These are phyloP conservation scores for Lanius collurio DNA, from an alignment of 2,113 vertebrate species.

Conservation along the genomic window DNA sequence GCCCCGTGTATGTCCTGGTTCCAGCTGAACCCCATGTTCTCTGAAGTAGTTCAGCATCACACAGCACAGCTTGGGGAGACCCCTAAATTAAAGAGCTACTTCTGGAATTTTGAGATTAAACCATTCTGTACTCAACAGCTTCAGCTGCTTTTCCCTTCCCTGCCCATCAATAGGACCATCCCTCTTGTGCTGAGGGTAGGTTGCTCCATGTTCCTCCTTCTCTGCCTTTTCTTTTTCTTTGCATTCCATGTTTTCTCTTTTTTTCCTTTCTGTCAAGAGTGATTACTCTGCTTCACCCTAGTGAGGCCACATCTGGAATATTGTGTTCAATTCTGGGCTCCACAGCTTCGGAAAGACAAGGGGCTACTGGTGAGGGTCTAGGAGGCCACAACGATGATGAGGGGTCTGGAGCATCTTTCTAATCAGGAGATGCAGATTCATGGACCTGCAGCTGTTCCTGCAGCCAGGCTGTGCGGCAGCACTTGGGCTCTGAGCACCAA, in stretches of 20 bases:
- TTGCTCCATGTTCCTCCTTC: background rate
- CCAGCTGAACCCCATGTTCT: background rate
- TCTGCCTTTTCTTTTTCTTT: background rate
- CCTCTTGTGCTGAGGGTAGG: background rate
- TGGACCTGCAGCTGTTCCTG: background rate
- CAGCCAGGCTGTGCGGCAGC: background rate
- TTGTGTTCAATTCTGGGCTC: background rate
- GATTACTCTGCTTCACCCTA: background rate
- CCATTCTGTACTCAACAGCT: background rate
- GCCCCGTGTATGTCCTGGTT: rapidly evolving
- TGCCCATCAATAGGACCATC: background rate
- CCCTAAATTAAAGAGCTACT: background rate
- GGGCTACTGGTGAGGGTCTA: background rate
- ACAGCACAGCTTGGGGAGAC: rapidly evolving
- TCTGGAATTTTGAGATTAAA: background rate
- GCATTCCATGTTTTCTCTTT: background rate
- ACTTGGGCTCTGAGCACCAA: rapidly evolving
- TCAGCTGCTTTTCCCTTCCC: background rate
- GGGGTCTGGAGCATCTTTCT: background rate
- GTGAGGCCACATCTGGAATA: background rate
- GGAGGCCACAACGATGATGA: background rate
- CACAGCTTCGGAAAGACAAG: background rate
- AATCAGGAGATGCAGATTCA: rapidly evolving
- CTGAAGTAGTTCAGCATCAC: background rate
- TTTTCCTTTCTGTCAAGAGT: background rate